phyloP scores from a whole-genome alignment of 2,113 vertebrate species.

The Brienomyrus brachyistius region DNA sequence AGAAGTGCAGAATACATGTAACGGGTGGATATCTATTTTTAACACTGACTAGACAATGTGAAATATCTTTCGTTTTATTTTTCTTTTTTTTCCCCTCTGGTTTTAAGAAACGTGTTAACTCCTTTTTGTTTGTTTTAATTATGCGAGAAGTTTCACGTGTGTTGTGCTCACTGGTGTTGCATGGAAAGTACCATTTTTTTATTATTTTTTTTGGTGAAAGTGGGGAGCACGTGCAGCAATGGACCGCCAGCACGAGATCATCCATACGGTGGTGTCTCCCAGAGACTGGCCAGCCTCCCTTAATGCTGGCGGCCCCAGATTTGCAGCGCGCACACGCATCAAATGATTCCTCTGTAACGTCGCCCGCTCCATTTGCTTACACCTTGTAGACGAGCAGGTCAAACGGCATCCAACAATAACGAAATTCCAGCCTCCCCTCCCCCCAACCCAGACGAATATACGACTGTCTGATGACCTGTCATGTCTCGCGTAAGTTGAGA shows the following conservation, averaged over 20 bases:
- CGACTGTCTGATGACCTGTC: background rate
- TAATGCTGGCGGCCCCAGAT: background rate
- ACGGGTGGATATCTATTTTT: slow-evolving; percentile 75
- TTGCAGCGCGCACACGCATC: background rate
- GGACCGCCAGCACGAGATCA: background rate
- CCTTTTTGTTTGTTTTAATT: slow-evolving; percentile 7
- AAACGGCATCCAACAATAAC: background rate
- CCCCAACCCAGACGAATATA: background rate
- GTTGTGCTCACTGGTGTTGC: slow-evolving; percentile 65
- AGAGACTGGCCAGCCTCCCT: too few relatives aligned
- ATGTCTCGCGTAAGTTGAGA: background rate
- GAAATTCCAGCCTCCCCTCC: background rate
- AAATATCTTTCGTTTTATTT: slow-evolving; percentile 41
- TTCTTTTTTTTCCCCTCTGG: slow-evolving; percentile 38
- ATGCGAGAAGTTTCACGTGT: slow-evolving; percentile 49
- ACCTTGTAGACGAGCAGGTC: background rate
- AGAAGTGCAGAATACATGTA: slow-evolving; percentile 66
- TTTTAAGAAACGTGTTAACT: slow-evolving; percentile 47
- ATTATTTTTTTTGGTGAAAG: slow-evolving; percentile 36
- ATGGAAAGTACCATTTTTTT: slow-evolving; percentile 56
- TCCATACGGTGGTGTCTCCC: background rate
- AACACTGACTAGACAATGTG: slow-evolving; percentile 77
- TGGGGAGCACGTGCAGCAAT: slow-evolving; percentile 54
- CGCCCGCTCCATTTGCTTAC: background rate
- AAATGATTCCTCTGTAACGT: background rate